These are phyloP conservation scores for Meghimatium bilineatum DNA, from an alignment of 2,888 invertebrate species.

Conservation along the genomic window DNA sequence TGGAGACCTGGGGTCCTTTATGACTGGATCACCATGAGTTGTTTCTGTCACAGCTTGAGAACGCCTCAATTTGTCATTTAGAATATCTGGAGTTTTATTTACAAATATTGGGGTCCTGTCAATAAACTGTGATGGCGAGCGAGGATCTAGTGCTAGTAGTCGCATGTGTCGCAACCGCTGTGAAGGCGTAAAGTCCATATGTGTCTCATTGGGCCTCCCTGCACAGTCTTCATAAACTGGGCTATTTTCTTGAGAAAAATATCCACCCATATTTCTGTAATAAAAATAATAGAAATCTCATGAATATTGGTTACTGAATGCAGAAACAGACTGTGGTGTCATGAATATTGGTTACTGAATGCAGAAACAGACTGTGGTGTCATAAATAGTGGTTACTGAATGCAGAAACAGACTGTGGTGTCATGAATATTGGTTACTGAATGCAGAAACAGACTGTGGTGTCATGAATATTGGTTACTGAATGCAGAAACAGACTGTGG, in stretches of 20 bases:
- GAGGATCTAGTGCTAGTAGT: slow-evolving; percentile 23
- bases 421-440: too few species aligned
- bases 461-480: too few species aligned
- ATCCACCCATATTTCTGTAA: slow-evolving; percentile 23
- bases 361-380: too few species aligned
- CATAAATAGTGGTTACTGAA: too few species aligned
- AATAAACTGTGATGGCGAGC: slow-evolving; percentile 32
- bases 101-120: slow-evolving; percentile 39
- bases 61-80: not conserved
- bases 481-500: too few species aligned
- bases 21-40: not conserved
- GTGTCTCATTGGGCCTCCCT: not conserved
- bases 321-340: too few species aligned
- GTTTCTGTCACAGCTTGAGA: not conserved
- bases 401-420: too few species aligned
- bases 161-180: slow-evolving; percentile 12
- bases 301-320: too few species aligned
- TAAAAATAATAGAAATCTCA: too few species aligned
- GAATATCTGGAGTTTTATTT: slow-evolving; percentile 24
- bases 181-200: not conserved
- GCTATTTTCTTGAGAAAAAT: not conserved
- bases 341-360: too few species aligned
- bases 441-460: too few species aligned
- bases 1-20: slow-evolving; percentile 36
- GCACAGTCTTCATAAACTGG: not conserved